Base-by-base conservation (phyloP, 2,797 vertebrate genomes). In the Petrocephalus sullivani region DNA sequence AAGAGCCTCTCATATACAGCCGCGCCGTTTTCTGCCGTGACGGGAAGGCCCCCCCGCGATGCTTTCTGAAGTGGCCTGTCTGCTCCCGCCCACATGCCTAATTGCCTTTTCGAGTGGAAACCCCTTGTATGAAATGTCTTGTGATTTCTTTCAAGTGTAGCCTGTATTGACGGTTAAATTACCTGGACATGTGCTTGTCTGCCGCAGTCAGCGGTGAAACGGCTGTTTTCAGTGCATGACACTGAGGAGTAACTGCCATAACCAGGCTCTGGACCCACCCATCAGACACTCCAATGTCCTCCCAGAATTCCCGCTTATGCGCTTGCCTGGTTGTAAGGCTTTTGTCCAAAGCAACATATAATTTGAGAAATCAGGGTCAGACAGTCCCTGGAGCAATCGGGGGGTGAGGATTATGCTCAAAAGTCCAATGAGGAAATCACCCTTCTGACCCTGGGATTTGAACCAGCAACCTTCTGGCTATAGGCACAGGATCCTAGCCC, bases 41-140 rank as follows among this genome's bases (percentile, higher is more conserved):
- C 16, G 10, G 12, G 37, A 19, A 12, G 4, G 7, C 4, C 67
- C 37, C 28, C 12, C 5, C 16, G 5, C 1, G 8, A 82, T 10
- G n/a, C n/a, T 8, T 23, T 83, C 49, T 83, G 49, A 53, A 83
- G 81, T 28, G 49, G 71, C 37, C 49, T 53, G 81, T 23, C 75
- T 82, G 16, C 41, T 82, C 3, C 46, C 75, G 8, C 41, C 75
- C n/a, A 6, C 49, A 83, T 83, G 81, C 9, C 41, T 83, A 83
- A 83, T 83, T 83, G 81, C 81, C 81, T 28, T 54, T 83, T 83
- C n/a, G 7, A 83, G 46, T 21, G n/a, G 81, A 83, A 51, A 46
- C 49, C 49, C 49, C 81, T 53, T 83, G 19, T 9, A 83, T 83
- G 19, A 83, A 83, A 83, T 51, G 10, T 83, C 41, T 83, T 53